Percentiles rank a stretch among this genome's conserved stretches.
Evolutionary conservation across 2,113 vertebrate species (phyloP).

Genomic region (Machaerirhynchus nigripectus): DNA sequence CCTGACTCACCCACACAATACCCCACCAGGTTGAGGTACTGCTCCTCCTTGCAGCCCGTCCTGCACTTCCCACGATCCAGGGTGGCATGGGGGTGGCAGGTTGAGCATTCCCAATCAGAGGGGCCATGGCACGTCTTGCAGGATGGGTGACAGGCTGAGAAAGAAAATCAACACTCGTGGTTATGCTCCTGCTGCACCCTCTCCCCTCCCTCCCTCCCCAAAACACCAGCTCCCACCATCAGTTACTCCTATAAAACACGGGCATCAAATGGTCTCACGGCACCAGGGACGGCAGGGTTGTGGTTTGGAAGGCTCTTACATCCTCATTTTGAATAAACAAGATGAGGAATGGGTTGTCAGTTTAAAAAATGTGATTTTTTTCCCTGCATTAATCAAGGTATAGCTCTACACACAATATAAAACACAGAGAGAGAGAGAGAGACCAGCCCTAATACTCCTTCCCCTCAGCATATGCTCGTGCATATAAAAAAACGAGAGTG

Average conservation of each 20-base stretch:
- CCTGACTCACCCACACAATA: constrained; percentile 79
- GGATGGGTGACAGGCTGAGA: constrained; percentile 80
- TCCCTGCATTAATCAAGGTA: neutral
- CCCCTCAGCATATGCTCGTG: neutral
- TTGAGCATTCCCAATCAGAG: constrained; percentile 71
- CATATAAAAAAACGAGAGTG: neutral
- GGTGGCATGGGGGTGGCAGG: constrained; percentile 73
- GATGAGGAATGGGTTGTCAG: neutral
- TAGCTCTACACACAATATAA: neutral
- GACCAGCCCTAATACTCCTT: neutral
- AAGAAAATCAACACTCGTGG: neutral
- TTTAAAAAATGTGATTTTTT: neutral
- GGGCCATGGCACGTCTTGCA: constrained; percentile 77
- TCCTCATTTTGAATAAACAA: neutral
- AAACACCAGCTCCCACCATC: neutral
- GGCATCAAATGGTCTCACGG: neutral
- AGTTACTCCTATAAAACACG: neutral
- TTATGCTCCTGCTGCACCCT: neutral
- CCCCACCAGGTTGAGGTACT: constrained; percentile 80
- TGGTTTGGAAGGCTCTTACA: neutral
- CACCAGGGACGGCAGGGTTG: neutral
- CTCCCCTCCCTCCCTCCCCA: neutral
- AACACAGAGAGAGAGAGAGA: neutral
- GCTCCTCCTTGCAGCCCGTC: constrained; percentile 75
- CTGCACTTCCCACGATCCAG: constrained; percentile 70